Conservation (phyloP, 2,113 vertebrate species). For the Amblyornis subalaris region DNA sequence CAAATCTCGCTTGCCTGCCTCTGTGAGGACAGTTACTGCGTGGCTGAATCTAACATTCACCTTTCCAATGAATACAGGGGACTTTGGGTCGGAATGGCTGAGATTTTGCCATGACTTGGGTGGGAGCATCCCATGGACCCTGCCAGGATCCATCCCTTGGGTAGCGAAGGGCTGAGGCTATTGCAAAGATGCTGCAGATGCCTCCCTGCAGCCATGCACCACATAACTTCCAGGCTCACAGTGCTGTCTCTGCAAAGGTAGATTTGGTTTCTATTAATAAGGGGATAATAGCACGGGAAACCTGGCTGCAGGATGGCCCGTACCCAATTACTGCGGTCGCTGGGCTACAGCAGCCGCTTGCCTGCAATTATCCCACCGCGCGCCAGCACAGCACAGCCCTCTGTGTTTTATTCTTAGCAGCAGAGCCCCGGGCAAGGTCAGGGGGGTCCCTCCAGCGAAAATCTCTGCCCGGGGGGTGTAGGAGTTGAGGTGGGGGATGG, state of each 20-base stretch:
- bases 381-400: background rate
- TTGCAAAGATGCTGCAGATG: background rate
- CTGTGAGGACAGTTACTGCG: accelerated
- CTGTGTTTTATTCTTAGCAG: conserved; percentile 36
- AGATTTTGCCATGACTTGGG: background rate
- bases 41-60: background rate
- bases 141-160: background rate
- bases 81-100: background rate
- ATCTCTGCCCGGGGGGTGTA: background rate
- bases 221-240: background rate
- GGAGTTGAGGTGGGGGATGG: background rate
- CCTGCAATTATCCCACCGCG: conserved; percentile 47
- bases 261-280: conserved; percentile 61
- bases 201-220: background rate
- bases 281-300: conserved; percentile 31
- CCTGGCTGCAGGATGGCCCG: conserved; percentile 18
- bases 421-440: background rate
- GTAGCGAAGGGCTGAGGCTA: background rate
- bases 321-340: conserved; percentile 27
- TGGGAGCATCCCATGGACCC: background rate
- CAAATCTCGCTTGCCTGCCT: background rate
- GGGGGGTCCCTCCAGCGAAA: background rate
- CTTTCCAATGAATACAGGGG: background rate
- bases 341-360: conserved; percentile 17
- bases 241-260: conserved; percentile 35